These are phyloP conservation scores for Myzus persicae DNA, from an alignment of 1,140 invertebrate species.

Conservation along the genomic window DNA sequence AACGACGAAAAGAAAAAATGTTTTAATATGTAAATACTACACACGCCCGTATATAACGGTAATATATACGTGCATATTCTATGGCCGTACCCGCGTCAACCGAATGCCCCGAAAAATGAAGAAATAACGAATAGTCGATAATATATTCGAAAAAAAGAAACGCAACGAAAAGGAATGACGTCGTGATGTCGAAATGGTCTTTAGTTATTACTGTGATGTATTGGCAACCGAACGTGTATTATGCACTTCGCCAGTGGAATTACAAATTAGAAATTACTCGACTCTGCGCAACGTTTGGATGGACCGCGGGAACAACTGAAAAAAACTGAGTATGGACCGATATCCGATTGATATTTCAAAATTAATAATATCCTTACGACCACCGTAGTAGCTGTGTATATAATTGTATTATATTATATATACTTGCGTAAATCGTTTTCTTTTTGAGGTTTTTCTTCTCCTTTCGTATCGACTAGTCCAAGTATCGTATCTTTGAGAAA, in stretches of 20 bases:
- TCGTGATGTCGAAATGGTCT: not conserved
- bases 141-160: not conserved
- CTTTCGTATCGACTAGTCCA: no score
- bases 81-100: not conserved
- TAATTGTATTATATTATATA: no score
- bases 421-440: no score
- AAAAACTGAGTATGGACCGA: not conserved
- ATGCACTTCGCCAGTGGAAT: not conserved
- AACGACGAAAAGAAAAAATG: not conserved
- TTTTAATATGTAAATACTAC: slow-evolving; percentile 33
- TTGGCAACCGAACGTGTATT: not conserved
- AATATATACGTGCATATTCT: not conserved
- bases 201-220: not conserved
- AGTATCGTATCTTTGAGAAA: no score
- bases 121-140: not conserved
- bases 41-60: not conserved
- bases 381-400: not conserved
- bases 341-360: not conserved
- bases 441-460: no score
- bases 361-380: not conserved
- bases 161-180: not conserved
- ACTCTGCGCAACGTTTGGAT: not conserved
- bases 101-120: not conserved
- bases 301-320: no score
- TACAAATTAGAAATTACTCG: not conserved